Evolutionary conservation across 2,797 vertebrate genomes (phyloP).

Genomic region (Chrysocyon brachyurus): DNA sequence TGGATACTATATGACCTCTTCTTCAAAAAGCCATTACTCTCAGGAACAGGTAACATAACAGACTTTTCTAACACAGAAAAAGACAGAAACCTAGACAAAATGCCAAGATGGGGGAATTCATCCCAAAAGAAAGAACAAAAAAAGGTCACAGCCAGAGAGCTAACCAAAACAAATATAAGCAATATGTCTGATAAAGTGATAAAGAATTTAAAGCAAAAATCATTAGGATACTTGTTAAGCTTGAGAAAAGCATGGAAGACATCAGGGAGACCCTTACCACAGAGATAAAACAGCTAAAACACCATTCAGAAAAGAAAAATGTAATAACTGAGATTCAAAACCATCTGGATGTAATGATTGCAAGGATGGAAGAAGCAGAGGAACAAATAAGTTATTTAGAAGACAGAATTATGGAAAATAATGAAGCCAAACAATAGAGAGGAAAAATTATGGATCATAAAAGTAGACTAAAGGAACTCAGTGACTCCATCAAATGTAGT

Average conservation of each 20-base stretch:
- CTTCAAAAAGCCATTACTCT: neutral
- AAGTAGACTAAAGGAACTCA: neutral
- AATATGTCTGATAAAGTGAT: neutral
- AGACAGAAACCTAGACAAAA: neutral
- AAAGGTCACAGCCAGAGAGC: neutral
- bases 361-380: neutral
- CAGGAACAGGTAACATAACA: neutral
- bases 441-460: neutral
- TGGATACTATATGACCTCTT: neutral
- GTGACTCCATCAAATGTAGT: neutral
- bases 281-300: neutral
- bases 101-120: neutral
- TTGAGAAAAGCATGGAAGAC: neutral
- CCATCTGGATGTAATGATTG: neutral
- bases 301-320: neutral
- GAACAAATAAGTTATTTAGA: neutral
- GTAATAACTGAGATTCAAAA: neutral
- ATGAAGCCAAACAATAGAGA: neutral
- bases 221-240: neutral
- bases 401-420: neutral
- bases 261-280: neutral
- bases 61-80: neutral
- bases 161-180: neutral
- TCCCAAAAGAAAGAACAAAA: neutral
- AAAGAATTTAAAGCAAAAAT: neutral